Conservation (phyloP, 2,797 vertebrate species). For the Periparus ater region DNA sequence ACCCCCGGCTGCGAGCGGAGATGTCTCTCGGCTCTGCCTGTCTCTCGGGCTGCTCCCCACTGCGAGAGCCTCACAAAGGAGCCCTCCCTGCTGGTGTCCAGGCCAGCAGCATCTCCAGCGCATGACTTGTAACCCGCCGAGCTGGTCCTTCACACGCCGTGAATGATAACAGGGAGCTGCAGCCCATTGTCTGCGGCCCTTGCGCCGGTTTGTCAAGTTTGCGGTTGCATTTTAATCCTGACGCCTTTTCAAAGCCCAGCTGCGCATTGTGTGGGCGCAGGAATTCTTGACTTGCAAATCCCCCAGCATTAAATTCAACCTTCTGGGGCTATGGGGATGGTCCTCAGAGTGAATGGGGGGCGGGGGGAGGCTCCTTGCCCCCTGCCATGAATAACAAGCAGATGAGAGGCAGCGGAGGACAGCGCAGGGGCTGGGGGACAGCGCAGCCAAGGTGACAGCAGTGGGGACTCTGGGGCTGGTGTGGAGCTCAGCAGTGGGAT, state of each 20-base stretch:
- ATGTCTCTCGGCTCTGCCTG: background rate
- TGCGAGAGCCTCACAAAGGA: conserved; percentile 48
- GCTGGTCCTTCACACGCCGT: conserved; percentile 46
- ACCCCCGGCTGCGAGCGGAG: background rate
- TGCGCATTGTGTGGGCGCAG: conserved; percentile 62
- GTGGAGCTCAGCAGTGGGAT: background rate
- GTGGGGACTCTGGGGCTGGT: background rate
- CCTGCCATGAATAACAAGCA: conserved; percentile 66
- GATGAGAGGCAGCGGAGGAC: conserved; percentile 40
- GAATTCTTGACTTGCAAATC: conserved; percentile 69
- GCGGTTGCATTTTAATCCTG: conserved; percentile 64
- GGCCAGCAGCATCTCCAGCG: conserved; percentile 41
- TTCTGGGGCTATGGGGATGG: conserved; percentile 53
- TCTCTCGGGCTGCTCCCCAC: background rate
- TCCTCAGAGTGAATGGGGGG: conserved; percentile 2
- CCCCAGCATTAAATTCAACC: conserved; percentile 66
- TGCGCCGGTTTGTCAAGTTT: conserved; percentile 58
- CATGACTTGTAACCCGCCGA: conserved; percentile 41
- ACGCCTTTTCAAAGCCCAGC: conserved; percentile 62
- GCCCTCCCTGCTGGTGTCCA: conserved; percentile 10
- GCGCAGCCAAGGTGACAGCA: conserved; percentile 28
- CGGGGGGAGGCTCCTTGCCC: conserved; percentile 28
- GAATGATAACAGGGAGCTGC: conserved; percentile 54
- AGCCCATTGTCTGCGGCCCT: conserved; percentile 50
- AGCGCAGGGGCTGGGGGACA: background rate